Evolutionary conservation across 2,888 invertebrate species (phyloP), one percentile per base, ranked within the genome.

Genomic region (Clostera curtula): DNA sequence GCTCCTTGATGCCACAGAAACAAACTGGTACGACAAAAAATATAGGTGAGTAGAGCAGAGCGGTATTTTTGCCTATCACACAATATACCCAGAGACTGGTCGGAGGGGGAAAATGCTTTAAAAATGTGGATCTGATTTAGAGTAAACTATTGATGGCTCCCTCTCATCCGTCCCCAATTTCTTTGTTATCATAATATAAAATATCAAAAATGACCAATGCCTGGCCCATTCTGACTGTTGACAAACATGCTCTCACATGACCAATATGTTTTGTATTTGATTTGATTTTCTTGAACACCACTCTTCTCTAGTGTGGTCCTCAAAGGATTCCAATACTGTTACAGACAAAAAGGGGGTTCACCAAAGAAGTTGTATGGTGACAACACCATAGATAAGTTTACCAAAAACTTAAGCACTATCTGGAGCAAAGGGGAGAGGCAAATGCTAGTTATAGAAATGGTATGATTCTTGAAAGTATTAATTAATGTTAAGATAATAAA

Each of bases 1-100:
- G 89, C 68, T 89, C 9, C 64, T 88, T 19, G 89, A 89, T 52
- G 86, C 87, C 16, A 75, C 87, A n/a, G 74, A 85, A 65, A 64
- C 85, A 62, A 87, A 87, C 51, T 89, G 88, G 88, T 88, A 88
- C 54, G 85, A 85, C 56, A 79, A 64, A 49, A 62, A 72, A 46
- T 57, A 56, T 47, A 68, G 72, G 76, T 73, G 52, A 59, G 56
- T n/a, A n/a, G n/a, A n/a, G n/a, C n/a, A n/a, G n/a, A n/a, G n/a
- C n/a, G n/a, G n/a, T n/a, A n/a, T n/a, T n/a, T n/a, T n/a, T n/a
- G n/a, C n/a, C n/a, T n/a, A n/a, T n/a, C n/a, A n/a, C n/a, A n/a
- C n/a, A n/a, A n/a, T n/a, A n/a, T n/a, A n/a, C n/a, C n/a, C n/a
- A n/a, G n/a, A n/a, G n/a, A n/a, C n/a, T n/a, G n/a, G n/a, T n/a